Evolutionary conservation across 2,797 vertebrate genomes (phyloP).

Genomic region (Bradypodion ventrale): DNA sequence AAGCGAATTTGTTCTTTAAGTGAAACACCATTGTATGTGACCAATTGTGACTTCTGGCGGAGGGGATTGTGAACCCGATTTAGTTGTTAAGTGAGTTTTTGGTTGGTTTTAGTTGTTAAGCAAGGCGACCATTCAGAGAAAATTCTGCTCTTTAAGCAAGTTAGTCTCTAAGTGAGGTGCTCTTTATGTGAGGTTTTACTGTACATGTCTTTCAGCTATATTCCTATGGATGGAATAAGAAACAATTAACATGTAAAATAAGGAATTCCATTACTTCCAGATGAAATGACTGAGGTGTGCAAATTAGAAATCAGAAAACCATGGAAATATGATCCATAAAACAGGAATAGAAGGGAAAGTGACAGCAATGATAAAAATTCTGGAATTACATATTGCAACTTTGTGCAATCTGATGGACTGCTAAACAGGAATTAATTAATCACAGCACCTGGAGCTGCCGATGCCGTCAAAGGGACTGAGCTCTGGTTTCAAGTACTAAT

Average conservation of each 20-base stretch:
- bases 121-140: too few species aligned
- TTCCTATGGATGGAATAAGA: not conserved
- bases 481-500: constrained; percentile 31
- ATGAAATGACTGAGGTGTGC: not conserved
- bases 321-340: constrained; percentile 5
- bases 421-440: constrained; percentile 34
- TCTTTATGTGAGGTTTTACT: too few species aligned
- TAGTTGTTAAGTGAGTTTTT: too few species aligned
- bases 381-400: constrained; percentile 3
- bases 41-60: too few species aligned
- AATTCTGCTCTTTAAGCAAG: too few species aligned
- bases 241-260: not conserved
- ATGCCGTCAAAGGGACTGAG: constrained; percentile 25
- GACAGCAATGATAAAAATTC: not conserved
- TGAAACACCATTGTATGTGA: too few species aligned
- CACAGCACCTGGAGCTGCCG: constrained; percentile 14
- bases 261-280: not conserved
- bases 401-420: constrained; percentile 7
- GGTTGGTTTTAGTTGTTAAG: too few species aligned
- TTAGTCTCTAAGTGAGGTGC: too few species aligned
- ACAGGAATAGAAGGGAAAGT: not conserved
- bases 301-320: constrained; percentile 6
- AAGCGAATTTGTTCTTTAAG: too few species aligned
- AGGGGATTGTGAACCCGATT: too few species aligned
- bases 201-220: not conserved